Evolutionary conservation across 2,113 vertebrate species (phyloP).

Genomic region (Procapra przewalskii): DNA sequence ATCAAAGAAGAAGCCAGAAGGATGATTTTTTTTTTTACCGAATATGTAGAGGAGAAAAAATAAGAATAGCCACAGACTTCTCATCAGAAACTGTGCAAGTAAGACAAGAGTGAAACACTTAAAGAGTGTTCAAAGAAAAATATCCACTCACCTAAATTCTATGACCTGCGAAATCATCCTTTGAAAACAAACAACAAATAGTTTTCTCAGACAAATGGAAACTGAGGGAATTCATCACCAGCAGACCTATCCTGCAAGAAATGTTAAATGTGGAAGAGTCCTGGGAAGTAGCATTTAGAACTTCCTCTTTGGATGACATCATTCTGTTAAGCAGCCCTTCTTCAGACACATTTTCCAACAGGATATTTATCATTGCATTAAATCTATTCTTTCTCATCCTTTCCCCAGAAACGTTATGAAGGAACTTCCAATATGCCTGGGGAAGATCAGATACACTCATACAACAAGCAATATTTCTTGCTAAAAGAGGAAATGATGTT

Average conservation of each 20-base stretch:
- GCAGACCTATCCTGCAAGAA: neutral
- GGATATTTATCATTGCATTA: neutral
- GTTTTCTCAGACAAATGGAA: neutral
- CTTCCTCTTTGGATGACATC: neutral
- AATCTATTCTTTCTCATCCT: neutral
- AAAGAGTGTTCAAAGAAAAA: neutral
- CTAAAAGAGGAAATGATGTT: neutral
- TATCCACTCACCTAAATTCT: neutral
- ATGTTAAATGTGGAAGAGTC: neutral
- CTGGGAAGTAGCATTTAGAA: neutral
- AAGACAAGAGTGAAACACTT: neutral
- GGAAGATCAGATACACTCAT: neutral
- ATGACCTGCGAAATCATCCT: neutral
- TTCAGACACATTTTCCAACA: neutral
- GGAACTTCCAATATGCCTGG: neutral
- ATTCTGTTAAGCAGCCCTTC: neutral
- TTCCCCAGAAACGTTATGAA: neutral
- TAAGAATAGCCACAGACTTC: neutral
- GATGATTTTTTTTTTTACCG: neutral
- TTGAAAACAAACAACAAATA: neutral
- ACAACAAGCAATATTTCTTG: neutral
- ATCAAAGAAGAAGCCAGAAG: neutral
- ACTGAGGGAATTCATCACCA: neutral
- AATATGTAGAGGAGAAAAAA: neutral
- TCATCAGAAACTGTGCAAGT: neutral